phyloP scores from a whole-genome alignment of 2,113 vertebrate genomes.

The Sinocyclocheilus rhinocerous region DNA sequence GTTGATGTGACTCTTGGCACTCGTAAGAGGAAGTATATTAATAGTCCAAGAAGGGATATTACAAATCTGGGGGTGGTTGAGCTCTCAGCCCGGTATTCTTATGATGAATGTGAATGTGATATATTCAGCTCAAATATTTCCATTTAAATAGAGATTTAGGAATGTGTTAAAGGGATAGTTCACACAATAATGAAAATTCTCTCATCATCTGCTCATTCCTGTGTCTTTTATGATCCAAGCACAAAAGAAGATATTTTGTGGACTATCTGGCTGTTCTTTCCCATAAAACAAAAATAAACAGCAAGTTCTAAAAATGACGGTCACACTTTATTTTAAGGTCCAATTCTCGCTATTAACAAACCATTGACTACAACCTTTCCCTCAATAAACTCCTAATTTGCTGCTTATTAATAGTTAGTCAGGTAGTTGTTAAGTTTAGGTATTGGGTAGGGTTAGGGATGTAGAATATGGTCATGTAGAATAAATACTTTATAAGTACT shows the following conservation, averaged over 20 bases:
- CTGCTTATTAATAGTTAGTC: too few species aligned
- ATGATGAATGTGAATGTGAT: background rate
- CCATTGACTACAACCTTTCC: too few species aligned
- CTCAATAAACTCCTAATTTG: too few species aligned
- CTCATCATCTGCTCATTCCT: background rate
- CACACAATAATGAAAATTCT: background rate
- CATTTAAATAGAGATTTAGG: background rate
- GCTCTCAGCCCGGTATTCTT: background rate
- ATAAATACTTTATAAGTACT: too few species aligned
- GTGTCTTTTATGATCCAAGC: background rate
- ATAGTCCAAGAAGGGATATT: slow-evolving; percentile 5
- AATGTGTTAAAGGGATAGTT: background rate
- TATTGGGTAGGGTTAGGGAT: too few species aligned
- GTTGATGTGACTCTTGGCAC: slow-evolving; percentile 41
- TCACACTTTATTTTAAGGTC: too few species aligned
- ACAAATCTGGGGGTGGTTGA: slow-evolving; percentile 1
- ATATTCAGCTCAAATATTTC: background rate
- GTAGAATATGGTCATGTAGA: too few species aligned
- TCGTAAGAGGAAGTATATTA: slow-evolving; percentile 30
- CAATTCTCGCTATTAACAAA: too few species aligned
- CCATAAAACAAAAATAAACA: background rate
- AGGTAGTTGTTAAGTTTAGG: too few species aligned
- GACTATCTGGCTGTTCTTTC: background rate
- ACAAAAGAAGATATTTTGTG: background rate
- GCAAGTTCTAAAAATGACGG: background rate